phyloP scores from a whole-genome alignment of 1,140 invertebrate species.

The Periplaneta americana region DNA sequence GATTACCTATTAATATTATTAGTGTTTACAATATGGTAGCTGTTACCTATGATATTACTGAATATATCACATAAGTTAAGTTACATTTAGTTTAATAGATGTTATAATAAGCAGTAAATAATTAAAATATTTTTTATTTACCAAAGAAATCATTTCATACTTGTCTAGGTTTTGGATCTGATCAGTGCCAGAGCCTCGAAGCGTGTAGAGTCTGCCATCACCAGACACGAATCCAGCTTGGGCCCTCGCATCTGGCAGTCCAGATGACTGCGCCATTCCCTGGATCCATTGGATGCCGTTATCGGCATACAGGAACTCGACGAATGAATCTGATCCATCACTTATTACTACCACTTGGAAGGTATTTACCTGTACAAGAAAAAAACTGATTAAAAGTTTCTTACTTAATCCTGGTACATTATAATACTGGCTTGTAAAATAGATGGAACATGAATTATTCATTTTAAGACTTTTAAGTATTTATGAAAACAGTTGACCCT shows the following conservation, averaged over 20 bases:
- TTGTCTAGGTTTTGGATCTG: slow-evolving; percentile 69
- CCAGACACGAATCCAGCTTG: slow-evolving; percentile 87
- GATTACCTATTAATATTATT: too few species aligned
- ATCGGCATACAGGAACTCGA: slow-evolving; percentile 79
- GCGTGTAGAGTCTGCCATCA: slow-evolving; percentile 61
- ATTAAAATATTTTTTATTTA: too few species aligned
- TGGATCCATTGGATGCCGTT: slow-evolving; percentile 88
- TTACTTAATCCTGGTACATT: not conserved
- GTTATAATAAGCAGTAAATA: too few species aligned
- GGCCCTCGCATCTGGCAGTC: slow-evolving; percentile 77
- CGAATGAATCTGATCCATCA: slow-evolving; percentile 77
- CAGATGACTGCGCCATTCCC: slow-evolving; percentile 48
- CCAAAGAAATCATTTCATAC: slow-evolving; percentile 42
- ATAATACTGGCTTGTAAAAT: too few species aligned
- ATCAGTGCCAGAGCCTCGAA: slow-evolving; percentile 83
- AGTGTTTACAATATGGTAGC: too few species aligned
- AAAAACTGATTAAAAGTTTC: slow-evolving; percentile 2
- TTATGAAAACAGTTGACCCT: too few species aligned
- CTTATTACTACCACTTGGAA: slow-evolving; percentile 80
- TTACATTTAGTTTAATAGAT: too few species aligned
- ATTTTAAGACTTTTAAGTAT: too few species aligned
- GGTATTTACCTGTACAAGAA: slow-evolving; percentile 53
- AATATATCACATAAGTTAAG: too few species aligned
- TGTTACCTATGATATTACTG: too few species aligned
- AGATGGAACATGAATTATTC: too few species aligned